Percentiles rank a stretch among this genome's conserved stretches.
phyloP scores from a whole-genome alignment of 2,797 vertebrate species.

The Sebastes taczanowskii region DNA sequence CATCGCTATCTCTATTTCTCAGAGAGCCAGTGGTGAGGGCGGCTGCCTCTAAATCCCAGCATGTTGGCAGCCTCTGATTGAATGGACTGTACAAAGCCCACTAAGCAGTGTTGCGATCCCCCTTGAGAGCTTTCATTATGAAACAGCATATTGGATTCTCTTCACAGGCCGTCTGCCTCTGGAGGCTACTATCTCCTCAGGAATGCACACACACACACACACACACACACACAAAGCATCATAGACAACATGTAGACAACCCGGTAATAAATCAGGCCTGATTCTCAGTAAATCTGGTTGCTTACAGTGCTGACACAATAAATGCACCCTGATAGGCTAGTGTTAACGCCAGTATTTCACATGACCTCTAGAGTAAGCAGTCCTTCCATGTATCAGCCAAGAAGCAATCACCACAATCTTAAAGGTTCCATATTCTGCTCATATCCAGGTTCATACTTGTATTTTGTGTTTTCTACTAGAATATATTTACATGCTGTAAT shows the following conservation, averaged over 20 bases:
- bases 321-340: neutral
- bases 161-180: constrained; percentile 63
- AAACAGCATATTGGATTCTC: constrained; percentile 79
- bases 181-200: constrained; percentile 45
- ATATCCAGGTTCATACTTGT: too few species aligned
- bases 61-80: constrained; percentile 74
- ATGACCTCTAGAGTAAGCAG: neutral
- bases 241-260: constrained; percentile 32
- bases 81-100: constrained; percentile 78
- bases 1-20: constrained; percentile 60
- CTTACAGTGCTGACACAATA: neutral
- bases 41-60: constrained; percentile 72
- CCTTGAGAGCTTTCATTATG: constrained; percentile 81
- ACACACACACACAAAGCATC: constrained; percentile 10
- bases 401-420: neutral
- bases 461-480: too few species aligned
- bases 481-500: too few species aligned
- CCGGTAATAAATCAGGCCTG: constrained; percentile 15
- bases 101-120: constrained; percentile 76
- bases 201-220: constrained; percentile 36
- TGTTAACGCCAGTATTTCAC: neutral
- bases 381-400: neutral
- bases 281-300: constrained; percentile 32
- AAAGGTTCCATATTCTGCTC: neutral
- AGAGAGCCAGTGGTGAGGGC: constrained; percentile 44